These are phyloP conservation scores for Zoanthus gigantus DNA, from an alignment of 92 coral and sea anemone genomes.

Conservation along the genomic window DNA sequence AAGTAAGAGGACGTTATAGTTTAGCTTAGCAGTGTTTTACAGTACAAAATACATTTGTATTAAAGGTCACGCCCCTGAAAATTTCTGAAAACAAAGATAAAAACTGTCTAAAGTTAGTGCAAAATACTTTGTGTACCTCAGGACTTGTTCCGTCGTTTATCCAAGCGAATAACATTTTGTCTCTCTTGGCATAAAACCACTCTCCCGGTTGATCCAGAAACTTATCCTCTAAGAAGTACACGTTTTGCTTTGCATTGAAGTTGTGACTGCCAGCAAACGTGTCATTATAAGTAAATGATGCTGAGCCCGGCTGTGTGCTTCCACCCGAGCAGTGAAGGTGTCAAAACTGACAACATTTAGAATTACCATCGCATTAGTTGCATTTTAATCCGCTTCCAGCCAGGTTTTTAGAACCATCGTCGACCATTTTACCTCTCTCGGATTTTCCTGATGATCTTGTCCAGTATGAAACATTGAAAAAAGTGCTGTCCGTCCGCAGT, in stretches of 20 bases:
- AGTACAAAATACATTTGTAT: no score
- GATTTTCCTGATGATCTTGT: constrained; percentile 72
- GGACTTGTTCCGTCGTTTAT: constrained; percentile 62
- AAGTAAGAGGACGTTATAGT: no score
- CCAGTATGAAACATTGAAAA: constrained; percentile 73
- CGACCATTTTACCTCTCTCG: constrained; percentile 68
- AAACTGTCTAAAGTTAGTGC: no score
- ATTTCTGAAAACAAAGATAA: no score
- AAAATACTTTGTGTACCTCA: neutral
- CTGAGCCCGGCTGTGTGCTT: constrained; percentile 56
- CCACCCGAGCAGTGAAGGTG: constrained; percentile 75
- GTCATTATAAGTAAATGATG: constrained; percentile 61
- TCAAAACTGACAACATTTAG: constrained; percentile 82
- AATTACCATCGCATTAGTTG: constrained; percentile 79
- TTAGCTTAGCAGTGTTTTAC: no score
- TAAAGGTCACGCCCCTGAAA: no score
- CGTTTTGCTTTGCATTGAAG: constrained; percentile 62
- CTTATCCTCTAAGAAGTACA: constrained; percentile 74
- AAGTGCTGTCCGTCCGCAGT: constrained; percentile 78
- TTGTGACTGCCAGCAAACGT: constrained; percentile 51
- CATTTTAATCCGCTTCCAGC: constrained; percentile 79
- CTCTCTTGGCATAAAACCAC: constrained; percentile 59
- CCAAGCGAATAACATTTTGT: constrained; percentile 62
- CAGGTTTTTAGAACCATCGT: constrained; percentile 65
- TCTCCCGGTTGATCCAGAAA: constrained; percentile 67